Evolutionary conservation across 2,797 vertebrate genomes (phyloP), one percentile per base, ranked within the genome.

Genomic region (Protosalanx chinensis): DNA sequence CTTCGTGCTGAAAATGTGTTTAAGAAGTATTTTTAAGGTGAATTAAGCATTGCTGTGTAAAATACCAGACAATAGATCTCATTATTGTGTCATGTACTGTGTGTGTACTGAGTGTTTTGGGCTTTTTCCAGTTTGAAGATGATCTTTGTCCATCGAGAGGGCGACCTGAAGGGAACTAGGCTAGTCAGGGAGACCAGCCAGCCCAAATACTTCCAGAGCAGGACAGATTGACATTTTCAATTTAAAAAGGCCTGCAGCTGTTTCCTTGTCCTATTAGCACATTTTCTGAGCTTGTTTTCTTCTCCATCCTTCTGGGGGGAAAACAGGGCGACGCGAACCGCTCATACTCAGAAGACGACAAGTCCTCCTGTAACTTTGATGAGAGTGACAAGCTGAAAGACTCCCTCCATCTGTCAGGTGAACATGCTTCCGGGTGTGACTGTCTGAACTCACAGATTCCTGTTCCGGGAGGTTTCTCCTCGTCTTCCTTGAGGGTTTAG

Each of bases 311-410:
- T 5, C 71, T n/a, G 29, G 8, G 8, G 37, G 37, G 37, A 41
- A 57, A 62, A 61, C 88, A 99, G 97, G 97, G 97, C 0, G 97
- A 98, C 70, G 97, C 97, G 78, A 99, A 98, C 82, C 94, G 95
- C 35, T 99, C 97, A 0, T 97, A 95, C 85, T 98, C 97, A 0
- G 97, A 98, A 0, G 97, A 98, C 49, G 97, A 99, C 82, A 93
- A 94, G 81, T 98, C 95, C 74, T 97, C 95, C 30, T 97, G 93
- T 78, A 97, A 98, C 84, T 82, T 94, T 76, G 97, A 98, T 16
- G 97, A 98, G 53, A 91, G 87, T 49, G 97, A 98, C 75, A 97
- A 96, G 75, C 92, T 93, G 72, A 95, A 93, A 80, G 96, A 97
- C 58, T 78, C 88, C 16, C 92, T 94, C 73, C 93, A 95, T 67